A percentile compares a stretch with the other conserved stretches of the same genome.
Evolutionary conservation across 2,113 vertebrate genomes (phyloP).

Genomic region (Chamaetylas fuelleborni): DNA sequence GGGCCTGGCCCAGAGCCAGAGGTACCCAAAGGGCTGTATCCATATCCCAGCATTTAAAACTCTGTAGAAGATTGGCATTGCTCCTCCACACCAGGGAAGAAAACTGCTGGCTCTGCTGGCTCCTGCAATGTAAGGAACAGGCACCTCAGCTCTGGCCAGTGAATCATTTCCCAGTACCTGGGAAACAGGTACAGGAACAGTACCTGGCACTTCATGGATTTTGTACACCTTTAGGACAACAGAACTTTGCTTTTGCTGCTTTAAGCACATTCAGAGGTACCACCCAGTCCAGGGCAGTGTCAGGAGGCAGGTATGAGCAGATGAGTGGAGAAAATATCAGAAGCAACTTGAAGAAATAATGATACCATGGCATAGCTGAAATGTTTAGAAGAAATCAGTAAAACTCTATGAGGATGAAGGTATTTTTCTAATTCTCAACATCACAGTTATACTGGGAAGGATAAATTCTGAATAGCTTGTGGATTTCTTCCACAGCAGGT

Average conservation of each 20-base stretch:
- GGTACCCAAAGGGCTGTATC: not conserved
- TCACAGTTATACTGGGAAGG: not conserved
- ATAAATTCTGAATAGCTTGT: not conserved
- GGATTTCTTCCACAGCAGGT: not conserved
- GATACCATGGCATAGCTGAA: not conserved
- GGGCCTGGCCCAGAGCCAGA: not conserved
- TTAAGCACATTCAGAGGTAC: not conserved
- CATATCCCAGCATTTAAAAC: not conserved
- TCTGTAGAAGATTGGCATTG: not conserved
- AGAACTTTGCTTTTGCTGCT: not conserved
- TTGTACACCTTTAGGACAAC: not conserved
- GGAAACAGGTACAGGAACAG: not conserved
- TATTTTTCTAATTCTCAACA: not conserved
- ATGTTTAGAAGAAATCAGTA: not conserved
- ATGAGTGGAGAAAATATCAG: not conserved
- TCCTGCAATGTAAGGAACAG: accelerated
- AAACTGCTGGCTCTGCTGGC: not conserved
- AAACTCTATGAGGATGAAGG: not conserved
- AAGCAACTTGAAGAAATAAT: not conserved
- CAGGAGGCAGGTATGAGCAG: not conserved
- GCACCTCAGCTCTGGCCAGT: not conserved
- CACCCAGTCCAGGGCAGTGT: not conserved
- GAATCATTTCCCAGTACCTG: not conserved
- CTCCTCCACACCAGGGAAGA: not conserved
- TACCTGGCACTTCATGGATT: not conserved